A percentile compares a stretch with the other conserved stretches of the same genome.
Evolutionary conservation across 2,888 invertebrate species (phyloP).

Genomic region (Tetragonisca angustula): DNA sequence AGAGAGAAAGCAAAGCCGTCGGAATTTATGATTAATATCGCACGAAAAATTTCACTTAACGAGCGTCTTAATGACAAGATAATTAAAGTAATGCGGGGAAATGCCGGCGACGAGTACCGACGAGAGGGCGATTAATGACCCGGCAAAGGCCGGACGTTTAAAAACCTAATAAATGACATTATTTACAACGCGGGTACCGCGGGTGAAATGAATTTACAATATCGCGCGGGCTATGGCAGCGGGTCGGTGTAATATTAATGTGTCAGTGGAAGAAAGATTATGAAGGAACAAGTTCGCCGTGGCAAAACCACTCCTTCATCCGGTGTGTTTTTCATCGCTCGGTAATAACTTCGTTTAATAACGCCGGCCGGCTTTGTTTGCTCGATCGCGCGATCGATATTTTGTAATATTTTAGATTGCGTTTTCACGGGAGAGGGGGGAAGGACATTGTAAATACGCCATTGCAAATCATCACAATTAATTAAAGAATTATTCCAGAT

Average conservation of each 20-base stretch:
- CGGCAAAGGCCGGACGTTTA: background rate
- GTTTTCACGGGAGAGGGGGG: background rate
- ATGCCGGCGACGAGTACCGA: background rate
- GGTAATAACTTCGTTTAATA: background rate
- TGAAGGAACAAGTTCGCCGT: too few species aligned
- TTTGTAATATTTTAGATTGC: slow-evolving; percentile 11
- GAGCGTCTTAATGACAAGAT: slow-evolving; percentile 35
- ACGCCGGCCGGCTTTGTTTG: slow-evolving; percentile 3
- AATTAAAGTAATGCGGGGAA: slow-evolving; percentile 34
- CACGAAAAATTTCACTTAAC: slow-evolving; percentile 29
- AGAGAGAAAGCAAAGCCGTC: background rate
- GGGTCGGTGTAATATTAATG: background rate
- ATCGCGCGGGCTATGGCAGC: background rate
- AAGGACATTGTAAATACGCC: background rate
- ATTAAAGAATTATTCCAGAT: slow-evolving; percentile 16
- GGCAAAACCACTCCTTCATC: background rate
- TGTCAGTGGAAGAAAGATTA: background rate
- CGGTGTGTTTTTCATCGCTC: background rate
- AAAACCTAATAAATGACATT: slow-evolving; percentile 42
- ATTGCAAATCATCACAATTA: background rate
- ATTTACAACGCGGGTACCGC: background rate
- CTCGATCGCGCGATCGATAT: background rate
- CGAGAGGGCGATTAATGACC: slow-evolving; percentile 20
- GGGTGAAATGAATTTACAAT: slow-evolving; percentile 14
- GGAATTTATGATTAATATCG: slow-evolving; percentile 28